A percentile compares a stretch with the other conserved stretches of the same genome.
phyloP scores from a whole-genome alignment of 2,797 vertebrate species.

The Squalus acanthias region DNA sequence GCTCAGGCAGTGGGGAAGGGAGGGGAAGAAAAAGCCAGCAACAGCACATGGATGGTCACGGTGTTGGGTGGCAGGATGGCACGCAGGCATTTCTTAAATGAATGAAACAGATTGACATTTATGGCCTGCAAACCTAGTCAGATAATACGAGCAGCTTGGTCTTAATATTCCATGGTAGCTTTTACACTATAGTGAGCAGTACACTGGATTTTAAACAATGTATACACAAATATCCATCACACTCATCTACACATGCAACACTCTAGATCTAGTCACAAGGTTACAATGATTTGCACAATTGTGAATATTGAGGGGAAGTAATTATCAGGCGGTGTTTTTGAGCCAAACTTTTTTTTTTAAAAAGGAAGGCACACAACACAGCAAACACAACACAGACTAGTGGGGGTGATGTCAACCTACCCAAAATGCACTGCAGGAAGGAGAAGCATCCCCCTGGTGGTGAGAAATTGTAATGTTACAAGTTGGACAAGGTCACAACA shows the following conservation, averaged over 20 bases:
- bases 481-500: neutral
- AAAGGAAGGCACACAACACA: neutral
- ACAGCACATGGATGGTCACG: neutral
- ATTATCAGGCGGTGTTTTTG: neutral
- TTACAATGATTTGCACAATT: neutral
- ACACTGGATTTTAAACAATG: neutral
- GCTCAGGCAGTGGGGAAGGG: neutral
- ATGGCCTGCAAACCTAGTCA: neutral
- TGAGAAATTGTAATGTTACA: neutral
- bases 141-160: neutral
- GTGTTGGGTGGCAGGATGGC: neutral
- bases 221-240: neutral
- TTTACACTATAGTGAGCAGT: neutral
- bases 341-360: neutral
- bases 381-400: conserved; percentile 13
- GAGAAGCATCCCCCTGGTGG: conserved; percentile 31
- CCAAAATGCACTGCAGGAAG: conserved; percentile 36
- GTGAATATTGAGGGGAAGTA: neutral
- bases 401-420: neutral
- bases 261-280: neutral
- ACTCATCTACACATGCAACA: conserved; percentile 7
- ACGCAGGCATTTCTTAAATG: neutral
- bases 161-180: neutral
- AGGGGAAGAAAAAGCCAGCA: neutral
- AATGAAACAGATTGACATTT: neutral